Evolutionary conservation across 2,113 vertebrate genomes (phyloP).

Genomic region (Tupaia chinensis): DNA sequence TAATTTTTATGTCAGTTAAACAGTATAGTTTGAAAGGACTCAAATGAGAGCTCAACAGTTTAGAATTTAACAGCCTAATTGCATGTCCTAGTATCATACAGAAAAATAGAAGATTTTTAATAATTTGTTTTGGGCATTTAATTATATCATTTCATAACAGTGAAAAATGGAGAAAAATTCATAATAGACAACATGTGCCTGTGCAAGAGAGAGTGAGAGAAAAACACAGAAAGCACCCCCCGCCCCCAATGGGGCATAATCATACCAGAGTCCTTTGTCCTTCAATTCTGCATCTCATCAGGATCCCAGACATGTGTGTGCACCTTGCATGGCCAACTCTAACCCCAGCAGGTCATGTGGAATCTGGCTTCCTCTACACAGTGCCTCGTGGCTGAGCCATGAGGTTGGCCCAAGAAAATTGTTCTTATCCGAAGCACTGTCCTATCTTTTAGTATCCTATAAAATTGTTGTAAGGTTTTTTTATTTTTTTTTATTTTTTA

Average conservation of each 20-base stretch:
- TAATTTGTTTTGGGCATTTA: not conserved
- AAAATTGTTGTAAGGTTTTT: not conserved
- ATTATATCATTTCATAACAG: not conserved
- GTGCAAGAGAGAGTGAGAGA: no score
- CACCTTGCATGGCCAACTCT: no score
- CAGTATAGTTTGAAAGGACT: not conserved
- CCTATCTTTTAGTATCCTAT: not conserved
- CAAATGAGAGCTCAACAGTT: not conserved
- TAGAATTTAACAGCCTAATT: not conserved
- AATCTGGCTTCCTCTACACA: no score
- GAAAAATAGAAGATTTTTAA: constrained; percentile 7
- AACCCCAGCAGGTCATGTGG: no score
- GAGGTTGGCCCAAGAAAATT: not conserved
- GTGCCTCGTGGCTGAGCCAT: no score
- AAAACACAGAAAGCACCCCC: no score
- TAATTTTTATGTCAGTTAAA: not conserved
- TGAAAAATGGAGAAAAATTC: not conserved
- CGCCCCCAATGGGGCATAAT: no score
- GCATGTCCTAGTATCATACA: not conserved
- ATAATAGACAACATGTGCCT: no score
- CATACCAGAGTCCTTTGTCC: no score
- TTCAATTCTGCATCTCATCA: no score
- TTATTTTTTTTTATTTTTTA: not conserved
- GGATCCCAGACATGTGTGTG: no score
- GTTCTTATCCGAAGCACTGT: not conserved